Conservation (phyloP, 2,888 invertebrate species). For the Hemistola chrysoprasaria region DNA sequence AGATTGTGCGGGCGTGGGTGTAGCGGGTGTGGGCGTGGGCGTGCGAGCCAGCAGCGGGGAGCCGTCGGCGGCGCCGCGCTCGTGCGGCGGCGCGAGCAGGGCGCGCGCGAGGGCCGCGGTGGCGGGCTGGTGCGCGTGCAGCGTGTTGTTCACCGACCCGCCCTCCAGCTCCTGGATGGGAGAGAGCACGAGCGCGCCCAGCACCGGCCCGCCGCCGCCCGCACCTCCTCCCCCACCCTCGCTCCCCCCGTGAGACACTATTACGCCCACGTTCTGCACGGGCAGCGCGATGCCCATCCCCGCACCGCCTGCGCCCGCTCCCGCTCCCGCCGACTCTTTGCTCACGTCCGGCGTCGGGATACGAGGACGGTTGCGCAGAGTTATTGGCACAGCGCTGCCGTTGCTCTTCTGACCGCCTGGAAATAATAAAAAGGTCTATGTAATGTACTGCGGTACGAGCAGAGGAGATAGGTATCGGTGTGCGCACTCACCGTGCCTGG, state of each 20-base stretch:
- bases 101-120: conserved; percentile 91
- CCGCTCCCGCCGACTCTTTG: conserved; percentile 83
- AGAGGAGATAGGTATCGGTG: not conserved
- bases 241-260: conserved; percentile 87
- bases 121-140: conserved; percentile 87
- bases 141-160: conserved; percentile 87
- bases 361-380: conserved; percentile 90
- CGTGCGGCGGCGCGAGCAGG: conserved; percentile 76
- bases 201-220: conserved; percentile 87
- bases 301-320: not conserved
- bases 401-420: conserved; percentile 87
- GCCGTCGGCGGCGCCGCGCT: conserved; percentile 80
- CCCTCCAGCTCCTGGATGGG: conserved; percentile 93
- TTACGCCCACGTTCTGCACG: conserved; percentile 83
- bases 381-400: conserved; percentile 84
- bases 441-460: not conserved
- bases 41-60: conserved; percentile 79
- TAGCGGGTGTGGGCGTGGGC: conserved; percentile 69
- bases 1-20: conserved; percentile 12
- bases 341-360: conserved; percentile 95
- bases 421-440: too few relatives aligned
- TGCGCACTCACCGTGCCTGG: conserved; percentile 82
- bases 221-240: too few relatives aligned
- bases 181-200: conserved; percentile 89
- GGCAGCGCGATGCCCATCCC: conserved; percentile 84